A percentile compares a stretch with the other conserved stretches of the same genome.
These are phyloP conservation scores for Malurus alboscapulatus DNA, from an alignment of 2,113 vertebrate species.

Conservation along the genomic window DNA sequence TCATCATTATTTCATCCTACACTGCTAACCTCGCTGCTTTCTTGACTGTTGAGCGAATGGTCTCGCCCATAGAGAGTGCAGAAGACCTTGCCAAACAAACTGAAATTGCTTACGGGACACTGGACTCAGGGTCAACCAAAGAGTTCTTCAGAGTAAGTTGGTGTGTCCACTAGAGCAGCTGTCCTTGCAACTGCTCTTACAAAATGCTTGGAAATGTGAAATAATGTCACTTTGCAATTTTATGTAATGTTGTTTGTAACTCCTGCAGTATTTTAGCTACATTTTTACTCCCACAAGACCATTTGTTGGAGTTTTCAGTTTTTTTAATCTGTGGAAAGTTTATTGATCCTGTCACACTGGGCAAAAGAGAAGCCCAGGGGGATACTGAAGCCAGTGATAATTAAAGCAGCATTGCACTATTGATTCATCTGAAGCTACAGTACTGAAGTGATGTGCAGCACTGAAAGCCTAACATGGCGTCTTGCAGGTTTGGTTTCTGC, in stretches of 20 bases:
- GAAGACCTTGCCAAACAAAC: slow-evolving; percentile 99
- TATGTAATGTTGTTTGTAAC: background rate
- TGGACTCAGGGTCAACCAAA: slow-evolving; percentile 98
- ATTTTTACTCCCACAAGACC: background rate
- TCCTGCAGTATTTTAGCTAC: background rate
- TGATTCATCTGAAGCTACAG: slow-evolving; percentile 19
- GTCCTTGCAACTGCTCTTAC: background rate
- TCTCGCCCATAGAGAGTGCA: slow-evolving; percentile 97
- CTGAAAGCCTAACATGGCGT: slow-evolving; percentile 6
- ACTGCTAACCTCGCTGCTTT: slow-evolving; percentile 98
- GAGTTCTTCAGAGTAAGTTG: slow-evolving; percentile 97
- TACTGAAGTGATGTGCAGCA: background rate
- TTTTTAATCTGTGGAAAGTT: slow-evolving; percentile 48
- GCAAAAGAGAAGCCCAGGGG: background rate
- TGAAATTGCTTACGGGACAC: slow-evolving; percentile 96
- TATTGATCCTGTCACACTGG: slow-evolving; percentile 19
- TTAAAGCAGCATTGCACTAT: slow-evolving; percentile 29
- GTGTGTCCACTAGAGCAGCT: background rate
- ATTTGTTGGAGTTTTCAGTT: slow-evolving; percentile 19
- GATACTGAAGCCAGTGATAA: slow-evolving; percentile 39
- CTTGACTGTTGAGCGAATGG: slow-evolving; percentile 98
- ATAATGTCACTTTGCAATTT: background rate
- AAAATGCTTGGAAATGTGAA: background rate
- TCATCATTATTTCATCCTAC: slow-evolving; percentile 99
- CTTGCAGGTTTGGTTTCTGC: slow-evolving; percentile 2